Base-by-base conservation (phyloP, 2,113 vertebrate genomes). In the Perca fluviatilis region DNA sequence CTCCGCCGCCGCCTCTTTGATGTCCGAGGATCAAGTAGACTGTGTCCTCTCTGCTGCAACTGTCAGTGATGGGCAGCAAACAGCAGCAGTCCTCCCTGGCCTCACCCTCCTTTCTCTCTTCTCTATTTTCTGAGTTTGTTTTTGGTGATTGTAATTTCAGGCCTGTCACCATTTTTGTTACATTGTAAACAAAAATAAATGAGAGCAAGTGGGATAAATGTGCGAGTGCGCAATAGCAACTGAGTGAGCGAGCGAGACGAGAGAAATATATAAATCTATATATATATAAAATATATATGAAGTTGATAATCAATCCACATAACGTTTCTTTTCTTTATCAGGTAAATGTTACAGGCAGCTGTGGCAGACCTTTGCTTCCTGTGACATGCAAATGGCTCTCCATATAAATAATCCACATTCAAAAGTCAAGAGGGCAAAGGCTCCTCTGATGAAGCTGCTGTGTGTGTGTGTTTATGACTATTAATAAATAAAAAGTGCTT, bases 401-500 rank as follows among this genome's bases (percentile, higher is more conserved):
- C 95, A 96, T 98, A 97, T 97, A 96, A 98, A 97, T 98, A 96
- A 93, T 97, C 96, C 96, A 97, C 97, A 95, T 97, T 97, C 97
- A 97, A 91, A 97, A 96, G 96, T 96, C 95, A 96, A 97, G 96
- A 97, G 95, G 96, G 96, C 96, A 92, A 92, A 91, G 73, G 90
- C 90, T 91, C 98, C 97, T 98, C 97, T 97, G 96, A 97, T 97
- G 96, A 99, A 98, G 98, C 98, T 99, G 98, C 98, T 99, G 97
- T 99, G 97, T 99, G 27, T 99, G 27, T 27, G 98, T 99, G 98
- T 99, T 99, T 97, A 98, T 99, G 97, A 99, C 97, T 98, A 98
- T 98, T 98, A 99, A 97, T 97, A 96, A 99, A 99, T 98, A 99
- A 99, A 98, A 99, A 97, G 89, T 99, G 97, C 97, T 99, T 98